These are phyloP conservation scores for Leptinotarsa rubiginosa DNA, from an alignment of 2,888 invertebrate species.

Conservation along the genomic window DNA sequence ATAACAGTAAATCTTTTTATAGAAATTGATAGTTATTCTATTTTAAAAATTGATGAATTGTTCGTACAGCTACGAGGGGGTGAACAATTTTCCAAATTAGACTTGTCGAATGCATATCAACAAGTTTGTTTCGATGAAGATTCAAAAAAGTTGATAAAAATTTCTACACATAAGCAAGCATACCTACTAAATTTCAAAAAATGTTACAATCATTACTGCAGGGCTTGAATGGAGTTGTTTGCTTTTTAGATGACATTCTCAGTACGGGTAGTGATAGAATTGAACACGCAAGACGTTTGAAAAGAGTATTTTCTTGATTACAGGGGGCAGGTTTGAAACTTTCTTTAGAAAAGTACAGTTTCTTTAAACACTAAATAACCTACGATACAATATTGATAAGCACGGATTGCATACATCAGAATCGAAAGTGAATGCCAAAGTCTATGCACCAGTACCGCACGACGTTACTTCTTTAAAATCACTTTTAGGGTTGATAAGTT, in stretches of 20 bases:
- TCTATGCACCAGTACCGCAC: conserved; percentile 9
- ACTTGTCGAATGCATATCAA: too few species aligned
- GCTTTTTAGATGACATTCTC: conserved; percentile 26
- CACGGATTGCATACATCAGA: neutral
- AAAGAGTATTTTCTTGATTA: neutral
- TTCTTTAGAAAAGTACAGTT: neutral
- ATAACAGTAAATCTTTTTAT: too few species aligned
- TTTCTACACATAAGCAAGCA: conserved; percentile 26
- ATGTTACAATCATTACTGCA: neutral
- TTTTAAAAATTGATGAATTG: too few species aligned
- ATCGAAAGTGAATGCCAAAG: neutral
- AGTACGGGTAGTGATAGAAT: neutral
- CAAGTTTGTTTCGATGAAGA: neutral
- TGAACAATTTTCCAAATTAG: too few species aligned
- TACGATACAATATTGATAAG: too few species aligned
- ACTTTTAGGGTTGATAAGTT: conserved; percentile 27
- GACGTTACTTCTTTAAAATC: conserved; percentile 15
- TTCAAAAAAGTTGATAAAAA: conserved; percentile 19
- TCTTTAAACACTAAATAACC: too few species aligned
- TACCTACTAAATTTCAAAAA: conserved; percentile 3
- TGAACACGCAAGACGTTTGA: neutral
- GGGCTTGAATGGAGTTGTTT: conserved; percentile 6
- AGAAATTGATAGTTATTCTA: too few species aligned
- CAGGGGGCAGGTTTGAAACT: neutral
- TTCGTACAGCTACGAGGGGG: too few species aligned